Base-by-base conservation (phyloP, 2,888 invertebrate species). In the Euproctis similis region DNA sequence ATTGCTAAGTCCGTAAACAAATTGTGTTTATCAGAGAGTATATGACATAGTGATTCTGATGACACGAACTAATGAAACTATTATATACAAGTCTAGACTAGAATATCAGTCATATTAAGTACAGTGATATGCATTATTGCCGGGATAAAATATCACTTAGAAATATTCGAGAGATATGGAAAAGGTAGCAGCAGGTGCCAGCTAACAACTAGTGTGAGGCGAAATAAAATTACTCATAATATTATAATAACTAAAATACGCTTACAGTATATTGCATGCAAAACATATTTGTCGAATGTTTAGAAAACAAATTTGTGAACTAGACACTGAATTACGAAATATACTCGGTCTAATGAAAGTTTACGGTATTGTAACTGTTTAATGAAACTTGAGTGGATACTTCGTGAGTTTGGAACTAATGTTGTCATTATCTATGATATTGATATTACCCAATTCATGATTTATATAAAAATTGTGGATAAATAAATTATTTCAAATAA, bases 111-210 rank as follows among this genome's bases (percentile, higher is more conserved):
- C 78, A 49, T 68, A 49, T 64, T 44, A 30, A 46, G 57, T 68
- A 66, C 63, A 57, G 74, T 70, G 78, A 81, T 78, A 77, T 75
- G 80, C 82, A 80, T 82, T 70, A 73, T 78, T 80, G 82, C 81
- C 82, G 81, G 81, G 77, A 65, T 65, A n/a, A n/a, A n/a, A 71
- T 73, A 71, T 73, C 69, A 66, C 74, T 14, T 69, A 48, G 38
- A 32, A 39, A 42, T 64, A 66, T 69, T 59, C n/a, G n/a, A n/a
- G n/a, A n/a, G n/a, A n/a, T n/a, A n/a, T n/a, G n/a, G n/a, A n/a
- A n/a, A n/a, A n/a, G n/a, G n/a, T n/a, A n/a, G n/a, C n/a, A n/a
- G n/a, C n/a, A n/a, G n/a, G n/a, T n/a, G n/a, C n/a, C n/a, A n/a
- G n/a, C n/a, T n/a, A n/a, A n/a, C n/a, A n/a, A n/a, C n/a, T n/a